Base-by-base conservation (phyloP, 2,113 vertebrate genomes). In the Bufo gargarizans region DNA sequence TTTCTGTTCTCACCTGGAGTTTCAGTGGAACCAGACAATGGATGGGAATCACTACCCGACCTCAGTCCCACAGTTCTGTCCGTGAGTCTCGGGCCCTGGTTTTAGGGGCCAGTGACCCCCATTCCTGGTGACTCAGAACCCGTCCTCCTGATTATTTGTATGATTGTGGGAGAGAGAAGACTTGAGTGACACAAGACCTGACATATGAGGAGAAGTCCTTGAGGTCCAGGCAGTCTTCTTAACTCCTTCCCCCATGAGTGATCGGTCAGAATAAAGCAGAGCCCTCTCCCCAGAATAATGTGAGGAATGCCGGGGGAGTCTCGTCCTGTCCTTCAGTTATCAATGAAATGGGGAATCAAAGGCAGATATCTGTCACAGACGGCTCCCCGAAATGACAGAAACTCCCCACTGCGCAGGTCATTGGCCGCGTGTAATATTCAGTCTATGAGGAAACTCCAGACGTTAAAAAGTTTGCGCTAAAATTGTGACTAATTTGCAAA, bases 181-280 rank as follows among this genome's bases (percentile, higher is more conserved):
- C 61, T 14, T 33, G n/a, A 19, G 61, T 63, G 65, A 69, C 50
- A 20, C 1, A n/a, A 13, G 61, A 50, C 47, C 65, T 63, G 61
- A 20, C 61, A 83, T 22, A 59, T 49, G 67, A n/a, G 77, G 17
- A 22, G 8, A 74, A 78, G 78, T 81, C 65, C 74, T 72, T 72
- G 55, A 22, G 50, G 65, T 58, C 33, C 10, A 72, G 10, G 85
- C 78, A 78, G 55, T 22, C 5, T 78, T 47, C 85, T 86, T 77
- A 78, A 77, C 85, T 58, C 84, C 43, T 85, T 86, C 84, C 56
- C 5, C 3, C 33, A 86, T 78, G 8, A 58, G 53, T 45, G 33
- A 6, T 6, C 10, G 10, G 53, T 33, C n/a, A 1, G 58, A 5
- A 10, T 67, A 49, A 45, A 14, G 4, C 16, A 55, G 53, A 55